These are phyloP conservation scores for Recurvirostra avosetta DNA, from an alignment of 2,113 vertebrate species.

Conservation along the genomic window DNA sequence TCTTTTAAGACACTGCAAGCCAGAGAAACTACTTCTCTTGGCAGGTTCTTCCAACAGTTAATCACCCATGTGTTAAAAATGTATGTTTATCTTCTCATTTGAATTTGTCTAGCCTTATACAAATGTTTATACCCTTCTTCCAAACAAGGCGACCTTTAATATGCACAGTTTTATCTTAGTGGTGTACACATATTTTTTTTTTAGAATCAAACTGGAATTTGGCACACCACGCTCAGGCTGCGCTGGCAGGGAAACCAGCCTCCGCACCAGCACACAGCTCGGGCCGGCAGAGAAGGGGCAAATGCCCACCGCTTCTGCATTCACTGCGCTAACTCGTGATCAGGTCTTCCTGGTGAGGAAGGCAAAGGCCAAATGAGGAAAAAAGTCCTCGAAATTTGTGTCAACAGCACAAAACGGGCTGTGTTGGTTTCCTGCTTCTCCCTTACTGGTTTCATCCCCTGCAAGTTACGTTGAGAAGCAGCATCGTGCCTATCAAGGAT, in stretches of 20 bases:
- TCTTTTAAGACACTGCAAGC: not conserved
- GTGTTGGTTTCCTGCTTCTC: not conserved
- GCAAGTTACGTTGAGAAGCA: not conserved
- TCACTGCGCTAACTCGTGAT: not conserved
- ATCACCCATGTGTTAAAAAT: constrained; percentile 15
- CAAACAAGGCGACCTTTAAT: not conserved
- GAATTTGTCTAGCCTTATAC: not conserved
- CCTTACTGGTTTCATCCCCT: not conserved
- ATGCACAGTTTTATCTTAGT: not conserved
- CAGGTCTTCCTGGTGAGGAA: not conserved
- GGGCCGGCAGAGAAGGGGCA: not conserved
- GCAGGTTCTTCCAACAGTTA: not conserved
- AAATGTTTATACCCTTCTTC: constrained; percentile 24
- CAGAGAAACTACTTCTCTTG: not conserved
- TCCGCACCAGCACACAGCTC: not conserved
- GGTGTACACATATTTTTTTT: not conserved
- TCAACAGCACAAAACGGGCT: not conserved
- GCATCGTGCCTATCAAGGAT: not conserved
- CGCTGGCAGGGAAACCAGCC: not conserved
- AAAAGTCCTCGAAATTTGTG: not conserved
- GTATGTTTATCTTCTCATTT: constrained; percentile 12
- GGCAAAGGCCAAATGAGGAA: not conserved
- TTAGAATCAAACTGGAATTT: not conserved
- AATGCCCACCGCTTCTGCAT: not conserved
- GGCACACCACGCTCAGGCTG: not conserved